A percentile compares a stretch with the other conserved stretches of the same genome.
Conservation (phyloP, 1,140 invertebrate species). For the Heliconius hermathena region DNA sequence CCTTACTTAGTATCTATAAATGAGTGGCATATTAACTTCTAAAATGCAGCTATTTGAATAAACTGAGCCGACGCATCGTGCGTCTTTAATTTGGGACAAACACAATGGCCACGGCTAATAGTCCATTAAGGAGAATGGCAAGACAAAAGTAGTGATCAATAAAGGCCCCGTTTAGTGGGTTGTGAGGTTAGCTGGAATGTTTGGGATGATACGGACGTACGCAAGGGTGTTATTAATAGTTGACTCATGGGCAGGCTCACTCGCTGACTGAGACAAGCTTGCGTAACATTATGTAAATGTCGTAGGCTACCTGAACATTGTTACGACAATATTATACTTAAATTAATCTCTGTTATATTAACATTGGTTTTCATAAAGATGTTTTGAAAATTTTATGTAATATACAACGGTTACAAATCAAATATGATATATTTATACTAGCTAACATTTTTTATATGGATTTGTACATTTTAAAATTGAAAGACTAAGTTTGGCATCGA, state of each 20-base stretch:
- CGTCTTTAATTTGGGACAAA: constrained; percentile 57
- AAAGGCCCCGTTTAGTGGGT: constrained; percentile 52
- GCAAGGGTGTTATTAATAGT: constrained; percentile 61
- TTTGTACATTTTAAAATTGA: too few species aligned
- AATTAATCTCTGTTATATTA: not conserved
- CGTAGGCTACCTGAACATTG: constrained; percentile 18
- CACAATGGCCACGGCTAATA: constrained; percentile 60
- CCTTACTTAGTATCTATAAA: not conserved
- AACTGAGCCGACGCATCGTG: constrained; percentile 38
- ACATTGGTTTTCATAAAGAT: not conserved
- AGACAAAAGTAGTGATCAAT: constrained; percentile 73
- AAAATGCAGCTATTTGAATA: not conserved
- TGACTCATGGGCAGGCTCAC: constrained; percentile 47
- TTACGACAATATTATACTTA: not conserved
- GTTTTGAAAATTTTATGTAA: not conserved
- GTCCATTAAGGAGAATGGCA: constrained; percentile 70
- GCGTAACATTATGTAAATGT: constrained; percentile 41
- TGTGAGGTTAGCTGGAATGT: constrained; percentile 50
- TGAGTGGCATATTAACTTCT: not conserved
- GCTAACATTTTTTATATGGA: too few species aligned
- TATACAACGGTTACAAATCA: not conserved
- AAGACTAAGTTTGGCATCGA: too few species aligned
- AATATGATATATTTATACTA: too few species aligned
- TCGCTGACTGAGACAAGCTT: constrained; percentile 14
- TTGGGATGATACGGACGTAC: constrained; percentile 50